phyloP scores from a whole-genome alignment of 2,113 vertebrate species.

The Ginglymostoma cirratum region DNA sequence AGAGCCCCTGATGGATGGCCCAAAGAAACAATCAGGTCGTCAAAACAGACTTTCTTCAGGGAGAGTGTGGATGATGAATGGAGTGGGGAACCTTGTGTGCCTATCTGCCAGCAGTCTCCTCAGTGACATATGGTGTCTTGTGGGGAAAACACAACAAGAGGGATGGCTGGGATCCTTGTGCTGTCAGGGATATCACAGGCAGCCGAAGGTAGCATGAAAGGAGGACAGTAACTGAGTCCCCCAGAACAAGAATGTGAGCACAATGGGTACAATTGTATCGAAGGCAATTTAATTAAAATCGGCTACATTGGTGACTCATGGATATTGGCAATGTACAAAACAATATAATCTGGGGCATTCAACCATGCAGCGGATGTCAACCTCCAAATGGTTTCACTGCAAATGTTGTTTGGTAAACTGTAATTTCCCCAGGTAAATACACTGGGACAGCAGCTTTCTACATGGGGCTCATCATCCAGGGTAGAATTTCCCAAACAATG shows the following conservation, averaged over 20 bases:
- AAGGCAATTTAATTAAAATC: not conserved
- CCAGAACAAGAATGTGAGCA: not conserved
- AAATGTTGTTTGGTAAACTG: not conserved
- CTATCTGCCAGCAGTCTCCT: slow-evolving; percentile 6
- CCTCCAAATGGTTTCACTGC: not conserved
- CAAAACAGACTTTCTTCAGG: not conserved
- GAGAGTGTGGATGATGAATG: not conserved
- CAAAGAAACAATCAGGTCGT: not conserved
- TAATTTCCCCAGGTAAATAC: not conserved
- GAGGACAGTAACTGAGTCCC: not conserved
- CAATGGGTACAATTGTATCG: too few species aligned
- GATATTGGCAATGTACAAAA: not conserved
- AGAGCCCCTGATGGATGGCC: not conserved
- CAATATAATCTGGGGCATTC: not conserved
- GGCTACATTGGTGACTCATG: too few species aligned
- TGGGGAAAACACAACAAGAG: not conserved
- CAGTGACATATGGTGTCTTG: slow-evolving; percentile 16
- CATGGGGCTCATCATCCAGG: too few species aligned
- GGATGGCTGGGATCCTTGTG: not conserved
- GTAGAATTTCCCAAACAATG: not conserved
- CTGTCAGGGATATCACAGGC: not conserved
- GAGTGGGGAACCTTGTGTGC: not conserved
- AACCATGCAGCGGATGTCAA: too few species aligned
- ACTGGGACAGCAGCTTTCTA: too few species aligned
- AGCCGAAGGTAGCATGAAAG: not conserved